A percentile compares a stretch with the other conserved stretches of the same genome.
Conservation (phyloP, 2,113 vertebrate genomes). For the Daboia siamensis region DNA sequence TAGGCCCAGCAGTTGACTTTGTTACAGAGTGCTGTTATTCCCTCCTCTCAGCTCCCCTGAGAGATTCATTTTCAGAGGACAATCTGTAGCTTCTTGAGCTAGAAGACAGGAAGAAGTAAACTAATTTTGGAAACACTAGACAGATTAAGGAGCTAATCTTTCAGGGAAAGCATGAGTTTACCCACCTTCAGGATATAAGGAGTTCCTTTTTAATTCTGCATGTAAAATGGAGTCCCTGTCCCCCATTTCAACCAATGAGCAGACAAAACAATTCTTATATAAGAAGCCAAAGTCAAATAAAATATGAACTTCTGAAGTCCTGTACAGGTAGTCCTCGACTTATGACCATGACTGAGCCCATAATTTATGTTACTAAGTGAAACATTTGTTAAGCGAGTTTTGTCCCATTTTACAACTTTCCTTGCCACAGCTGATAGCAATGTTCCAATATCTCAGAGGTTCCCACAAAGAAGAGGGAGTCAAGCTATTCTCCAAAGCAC, state of each 20-base stretch:
- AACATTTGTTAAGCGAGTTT: not conserved
- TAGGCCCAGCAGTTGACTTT: not conserved
- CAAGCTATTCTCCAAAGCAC: too few species aligned
- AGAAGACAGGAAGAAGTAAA: not conserved
- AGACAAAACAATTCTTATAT: not conserved
- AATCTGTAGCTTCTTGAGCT: not conserved
- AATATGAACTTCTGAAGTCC: not conserved
- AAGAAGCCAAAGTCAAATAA: not conserved
- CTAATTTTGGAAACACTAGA: not conserved
- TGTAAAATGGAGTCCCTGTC: not conserved
- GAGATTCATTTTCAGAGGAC: not conserved
- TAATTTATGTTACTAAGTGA: not conserved
- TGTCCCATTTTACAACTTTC: not conserved
- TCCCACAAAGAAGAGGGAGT: too few species aligned
- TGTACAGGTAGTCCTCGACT: not conserved
- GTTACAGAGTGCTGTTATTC: not conserved
- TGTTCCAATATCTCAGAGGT: too few species aligned
- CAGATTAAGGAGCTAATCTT: not conserved
- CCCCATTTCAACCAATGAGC: not conserved
- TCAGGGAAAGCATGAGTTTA: not conserved
- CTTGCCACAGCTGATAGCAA: not conserved
- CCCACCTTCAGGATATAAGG: not conserved
- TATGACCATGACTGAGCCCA: not conserved
- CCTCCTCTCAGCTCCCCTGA: too few species aligned
- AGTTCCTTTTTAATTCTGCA: not conserved